A percentile compares a stretch with the other conserved stretches of the same genome.
These are phyloP conservation scores for Hyperoodon ampullatus DNA, from an alignment of 2,113 vertebrate genomes.

Conservation along the genomic window DNA sequence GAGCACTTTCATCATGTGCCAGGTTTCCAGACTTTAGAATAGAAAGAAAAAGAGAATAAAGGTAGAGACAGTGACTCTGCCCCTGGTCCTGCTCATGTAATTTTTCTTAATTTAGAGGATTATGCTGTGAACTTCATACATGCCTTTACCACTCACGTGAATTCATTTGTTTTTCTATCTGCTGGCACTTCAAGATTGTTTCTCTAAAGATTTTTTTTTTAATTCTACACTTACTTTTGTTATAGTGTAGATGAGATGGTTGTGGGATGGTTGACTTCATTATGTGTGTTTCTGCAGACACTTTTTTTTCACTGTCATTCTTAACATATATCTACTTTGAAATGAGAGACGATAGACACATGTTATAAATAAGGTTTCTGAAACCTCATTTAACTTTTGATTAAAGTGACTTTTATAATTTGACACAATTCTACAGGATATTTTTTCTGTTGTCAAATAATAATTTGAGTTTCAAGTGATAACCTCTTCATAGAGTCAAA, in stretches of 20 bases:
- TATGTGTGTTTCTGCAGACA: neutral
- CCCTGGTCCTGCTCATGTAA: neutral
- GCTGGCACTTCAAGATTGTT: neutral
- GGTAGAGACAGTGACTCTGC: neutral
- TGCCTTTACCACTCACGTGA: neutral
- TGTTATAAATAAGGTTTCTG: neutral
- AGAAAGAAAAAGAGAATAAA: neutral
- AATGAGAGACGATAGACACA: neutral
- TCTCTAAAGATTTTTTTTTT: neutral
- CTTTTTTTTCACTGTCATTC: neutral
- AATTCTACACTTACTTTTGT: neutral
- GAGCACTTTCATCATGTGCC: neutral
- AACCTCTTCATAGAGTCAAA: neutral
- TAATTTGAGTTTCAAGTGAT: slow-evolving; percentile 8
- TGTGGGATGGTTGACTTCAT: neutral
- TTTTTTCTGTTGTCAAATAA: slow-evolving; percentile 17
- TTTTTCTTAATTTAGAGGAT: slow-evolving; percentile 4
- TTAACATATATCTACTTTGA: neutral
- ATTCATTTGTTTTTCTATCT: neutral
- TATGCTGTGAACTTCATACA: neutral
- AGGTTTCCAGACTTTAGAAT: neutral
- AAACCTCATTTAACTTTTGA: slow-evolving; percentile 7
- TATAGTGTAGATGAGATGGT: neutral
- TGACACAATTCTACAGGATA: neutral
- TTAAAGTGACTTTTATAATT: neutral